Evolutionary conservation across 1,140 invertebrate genomes (phyloP).

Genomic region (Battus philenor): DNA sequence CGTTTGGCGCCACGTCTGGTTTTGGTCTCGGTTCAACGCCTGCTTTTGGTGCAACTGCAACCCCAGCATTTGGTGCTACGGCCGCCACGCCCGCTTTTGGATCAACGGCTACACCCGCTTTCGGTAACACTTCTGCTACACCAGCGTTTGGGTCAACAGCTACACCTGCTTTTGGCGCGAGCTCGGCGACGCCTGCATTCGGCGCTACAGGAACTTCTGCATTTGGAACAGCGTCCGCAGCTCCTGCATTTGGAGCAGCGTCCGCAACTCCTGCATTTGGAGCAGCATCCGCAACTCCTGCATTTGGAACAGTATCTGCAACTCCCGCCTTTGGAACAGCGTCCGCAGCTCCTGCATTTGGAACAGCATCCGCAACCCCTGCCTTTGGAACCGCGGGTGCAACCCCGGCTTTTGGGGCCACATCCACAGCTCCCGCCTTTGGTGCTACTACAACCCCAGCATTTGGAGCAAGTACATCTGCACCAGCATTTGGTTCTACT

Average conservation of each 20-base stretch:
- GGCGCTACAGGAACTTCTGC: constrained; percentile 30
- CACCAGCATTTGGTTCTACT: constrained; percentile 26
- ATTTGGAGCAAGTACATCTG: constrained; percentile 28
- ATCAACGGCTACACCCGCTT: constrained; percentile 30
- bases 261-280: constrained; percentile 24
- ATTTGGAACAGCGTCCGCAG: constrained; percentile 20
- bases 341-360: constrained; percentile 26
- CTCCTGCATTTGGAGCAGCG: constrained; percentile 23
- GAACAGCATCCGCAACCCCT: constrained; percentile 16
- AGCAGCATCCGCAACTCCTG: constrained; percentile 21
- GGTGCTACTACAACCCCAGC: constrained; percentile 29
- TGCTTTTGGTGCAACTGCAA: constrained; percentile 20
- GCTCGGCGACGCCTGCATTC: constrained; percentile 16
- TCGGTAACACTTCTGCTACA: constrained; percentile 23
- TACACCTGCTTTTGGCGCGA: constrained; percentile 37
- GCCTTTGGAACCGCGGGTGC: constrained; percentile 32
- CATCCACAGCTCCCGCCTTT: constrained; percentile 27
- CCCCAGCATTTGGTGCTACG: constrained; percentile 26
- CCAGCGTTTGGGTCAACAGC: constrained; percentile 29
- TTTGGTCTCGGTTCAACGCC: constrained; percentile 10
- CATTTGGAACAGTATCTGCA: constrained; percentile 24
- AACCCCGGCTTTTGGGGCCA: constrained; percentile 27
- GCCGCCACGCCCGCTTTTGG: constrained; percentile 21
- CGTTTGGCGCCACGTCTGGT: constrained; percentile 22
- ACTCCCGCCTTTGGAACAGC: constrained; percentile 29